Conservation (phyloP, 2,113 vertebrate species). For the Erpornis zantholeuca region DNA sequence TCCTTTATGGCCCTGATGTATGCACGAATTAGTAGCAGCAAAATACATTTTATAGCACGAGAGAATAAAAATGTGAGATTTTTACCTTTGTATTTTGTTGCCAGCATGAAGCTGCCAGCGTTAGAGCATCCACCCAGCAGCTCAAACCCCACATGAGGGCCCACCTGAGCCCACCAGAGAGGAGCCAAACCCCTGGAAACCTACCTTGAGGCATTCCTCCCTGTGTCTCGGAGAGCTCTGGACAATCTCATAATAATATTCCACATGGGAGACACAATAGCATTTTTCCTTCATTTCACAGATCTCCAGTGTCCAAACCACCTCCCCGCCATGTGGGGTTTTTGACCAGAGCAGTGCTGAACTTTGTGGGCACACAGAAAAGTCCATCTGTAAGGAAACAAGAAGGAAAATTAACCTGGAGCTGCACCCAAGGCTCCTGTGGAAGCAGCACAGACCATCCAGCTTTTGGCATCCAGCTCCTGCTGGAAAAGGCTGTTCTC, state of each 20-base stretch:
- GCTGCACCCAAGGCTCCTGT: background rate
- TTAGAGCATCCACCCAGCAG: background rate
- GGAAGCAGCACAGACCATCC: background rate
- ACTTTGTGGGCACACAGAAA: constrained; percentile 74
- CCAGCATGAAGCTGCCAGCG: background rate
- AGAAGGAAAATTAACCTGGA: background rate
- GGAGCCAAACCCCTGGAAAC: background rate
- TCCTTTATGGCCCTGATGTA: background rate
- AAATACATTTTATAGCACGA: background rate
- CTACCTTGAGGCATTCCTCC: constrained; percentile 72
- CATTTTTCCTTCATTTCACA: constrained; percentile 75
- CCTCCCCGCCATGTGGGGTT: constrained; percentile 65
- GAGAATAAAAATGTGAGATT: background rate
- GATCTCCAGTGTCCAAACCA: constrained; percentile 58
- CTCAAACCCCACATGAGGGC: rapidly evolving
- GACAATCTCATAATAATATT: constrained; percentile 71
- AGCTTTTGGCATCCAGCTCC: background rate
- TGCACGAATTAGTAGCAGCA: background rate
- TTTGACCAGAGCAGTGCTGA: constrained; percentile 71
- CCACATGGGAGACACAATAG: constrained; percentile 67
- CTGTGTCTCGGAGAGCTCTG: constrained; percentile 55
- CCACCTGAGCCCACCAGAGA: background rate
- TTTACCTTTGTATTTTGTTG: background rate
- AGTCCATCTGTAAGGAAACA: constrained; percentile 51
- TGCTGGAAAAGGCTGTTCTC: background rate